These are phyloP conservation scores for Tenebrio molitor DNA, from an alignment of 1,140 invertebrate genomes.

Conservation along the genomic window DNA sequence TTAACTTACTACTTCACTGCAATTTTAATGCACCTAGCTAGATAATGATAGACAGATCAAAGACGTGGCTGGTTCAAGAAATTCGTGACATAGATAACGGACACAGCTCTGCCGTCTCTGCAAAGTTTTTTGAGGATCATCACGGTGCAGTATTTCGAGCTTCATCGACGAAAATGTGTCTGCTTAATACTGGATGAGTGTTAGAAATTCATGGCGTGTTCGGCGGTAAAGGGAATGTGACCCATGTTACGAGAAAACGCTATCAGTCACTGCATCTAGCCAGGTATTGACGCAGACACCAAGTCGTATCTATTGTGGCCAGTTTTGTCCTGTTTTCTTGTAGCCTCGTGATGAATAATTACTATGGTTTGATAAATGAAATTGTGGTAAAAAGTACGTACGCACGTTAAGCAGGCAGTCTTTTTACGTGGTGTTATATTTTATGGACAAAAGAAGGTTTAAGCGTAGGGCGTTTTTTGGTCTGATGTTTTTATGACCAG, in stretches of 20 bases:
- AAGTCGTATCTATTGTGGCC: neutral
- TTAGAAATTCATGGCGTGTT: slow-evolving; percentile 40
- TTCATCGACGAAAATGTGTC: slow-evolving; percentile 30
- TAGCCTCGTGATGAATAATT: slow-evolving; percentile 15
- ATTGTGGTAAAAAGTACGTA: neutral
- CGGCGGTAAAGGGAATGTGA: slow-evolving; percentile 30
- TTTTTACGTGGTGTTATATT: neutral
- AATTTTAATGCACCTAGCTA: no score
- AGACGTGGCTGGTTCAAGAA: no score
- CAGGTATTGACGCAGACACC: neutral
- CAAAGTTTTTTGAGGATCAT: neutral
- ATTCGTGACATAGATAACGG: neutral
- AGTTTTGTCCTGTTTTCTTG: slow-evolving; percentile 18
- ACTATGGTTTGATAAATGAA: slow-evolving; percentile 7
- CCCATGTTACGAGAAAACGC: slow-evolving; percentile 30
- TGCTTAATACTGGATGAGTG: slow-evolving; percentile 39
- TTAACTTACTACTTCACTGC: no score
- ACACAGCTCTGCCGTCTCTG: neutral
- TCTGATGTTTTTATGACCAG: no score
- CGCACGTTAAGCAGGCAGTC: neutral
- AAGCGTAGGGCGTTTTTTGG: neutral
- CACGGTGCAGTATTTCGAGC: slow-evolving; percentile 14
- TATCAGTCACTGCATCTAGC: slow-evolving; percentile 16
- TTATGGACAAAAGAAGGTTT: neutral
- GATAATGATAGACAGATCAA: no score